Percentiles rank a stretch among this genome's conserved stretches.
Evolutionary conservation across 2,113 vertebrate genomes (phyloP).

Genomic region (Corythaixoides concolor): DNA sequence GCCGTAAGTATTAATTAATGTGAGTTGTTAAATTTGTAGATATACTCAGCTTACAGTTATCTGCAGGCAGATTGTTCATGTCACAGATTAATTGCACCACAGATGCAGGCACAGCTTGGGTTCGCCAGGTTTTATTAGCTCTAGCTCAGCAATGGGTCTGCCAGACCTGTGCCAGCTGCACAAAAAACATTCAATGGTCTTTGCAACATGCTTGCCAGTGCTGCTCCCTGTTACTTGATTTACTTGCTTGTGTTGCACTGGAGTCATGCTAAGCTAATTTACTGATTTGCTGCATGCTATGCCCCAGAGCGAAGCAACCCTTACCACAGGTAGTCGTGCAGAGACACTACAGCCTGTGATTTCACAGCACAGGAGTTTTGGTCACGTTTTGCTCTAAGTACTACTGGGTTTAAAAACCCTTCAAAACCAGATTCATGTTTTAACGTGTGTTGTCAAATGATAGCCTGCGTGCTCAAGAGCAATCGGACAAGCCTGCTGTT

Average conservation of each 20-base stretch:
- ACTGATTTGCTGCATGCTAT: not conserved
- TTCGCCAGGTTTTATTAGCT: conserved; percentile 4
- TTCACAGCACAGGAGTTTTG: not conserved
- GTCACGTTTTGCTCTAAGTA: not conserved
- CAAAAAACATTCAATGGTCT: not conserved
- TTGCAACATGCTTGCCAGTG: not conserved
- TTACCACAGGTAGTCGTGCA: not conserved
- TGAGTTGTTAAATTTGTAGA: conserved; percentile 17
- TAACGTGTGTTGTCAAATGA: not conserved
- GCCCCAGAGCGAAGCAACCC: not conserved
- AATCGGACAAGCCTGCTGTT: accelerated
- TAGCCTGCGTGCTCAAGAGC: not conserved
- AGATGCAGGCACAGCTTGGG: conserved; percentile 52
- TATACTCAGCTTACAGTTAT: conserved; percentile 16
- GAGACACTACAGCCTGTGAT: not conserved
- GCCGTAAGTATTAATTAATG: conserved; percentile 24
- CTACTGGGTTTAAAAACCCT: not conserved
- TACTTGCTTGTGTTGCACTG: not conserved
- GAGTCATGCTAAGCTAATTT: not conserved
- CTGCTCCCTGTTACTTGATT: not conserved
- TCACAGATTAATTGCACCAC: conserved; percentile 52
- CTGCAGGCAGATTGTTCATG: conserved; percentile 22
- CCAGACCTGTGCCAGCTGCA: not conserved
- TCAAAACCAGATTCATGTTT: not conserved
- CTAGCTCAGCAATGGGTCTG: not conserved